Evolutionary conservation across 2,888 invertebrate species (phyloP).

Genomic region (Calameuta pallipes): DNA sequence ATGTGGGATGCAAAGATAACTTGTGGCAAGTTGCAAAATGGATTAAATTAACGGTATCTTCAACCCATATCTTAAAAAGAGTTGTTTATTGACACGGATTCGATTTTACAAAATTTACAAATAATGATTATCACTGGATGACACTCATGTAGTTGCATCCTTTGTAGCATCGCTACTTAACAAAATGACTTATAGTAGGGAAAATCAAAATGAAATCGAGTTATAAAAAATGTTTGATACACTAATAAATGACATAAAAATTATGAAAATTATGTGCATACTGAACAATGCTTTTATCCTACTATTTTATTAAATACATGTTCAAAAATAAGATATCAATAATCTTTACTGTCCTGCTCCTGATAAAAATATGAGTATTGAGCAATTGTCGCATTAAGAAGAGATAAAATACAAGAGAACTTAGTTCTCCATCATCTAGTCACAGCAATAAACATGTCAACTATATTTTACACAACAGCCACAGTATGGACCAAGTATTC

Average conservation of each 20-base stretch:
- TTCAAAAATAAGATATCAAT: background rate
- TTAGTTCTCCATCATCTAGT: background rate
- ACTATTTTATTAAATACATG: background rate
- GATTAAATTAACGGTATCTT: background rate
- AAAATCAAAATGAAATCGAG: background rate
- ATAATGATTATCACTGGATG: constrained; percentile 34
- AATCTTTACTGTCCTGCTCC: background rate
- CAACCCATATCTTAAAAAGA: constrained; percentile 27
- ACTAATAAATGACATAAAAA: background rate
- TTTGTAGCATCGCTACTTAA: background rate
- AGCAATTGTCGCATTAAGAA: background rate
- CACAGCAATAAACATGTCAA: background rate
- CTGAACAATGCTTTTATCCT: background rate
- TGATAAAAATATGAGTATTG: background rate
- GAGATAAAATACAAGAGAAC: background rate
- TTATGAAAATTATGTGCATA: background rate
- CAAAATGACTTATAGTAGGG: background rate
- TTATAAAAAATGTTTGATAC: background rate
- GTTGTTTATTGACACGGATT: constrained; percentile 47
- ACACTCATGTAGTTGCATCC: background rate
- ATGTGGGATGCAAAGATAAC: background rate
- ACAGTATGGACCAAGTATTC: background rate
- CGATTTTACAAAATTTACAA: constrained; percentile 44
- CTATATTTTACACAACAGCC: background rate
- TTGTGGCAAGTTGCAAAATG: background rate